Conservation (phyloP, 23 tunicate genomes). For the Phallusia fumigata region DNA sequence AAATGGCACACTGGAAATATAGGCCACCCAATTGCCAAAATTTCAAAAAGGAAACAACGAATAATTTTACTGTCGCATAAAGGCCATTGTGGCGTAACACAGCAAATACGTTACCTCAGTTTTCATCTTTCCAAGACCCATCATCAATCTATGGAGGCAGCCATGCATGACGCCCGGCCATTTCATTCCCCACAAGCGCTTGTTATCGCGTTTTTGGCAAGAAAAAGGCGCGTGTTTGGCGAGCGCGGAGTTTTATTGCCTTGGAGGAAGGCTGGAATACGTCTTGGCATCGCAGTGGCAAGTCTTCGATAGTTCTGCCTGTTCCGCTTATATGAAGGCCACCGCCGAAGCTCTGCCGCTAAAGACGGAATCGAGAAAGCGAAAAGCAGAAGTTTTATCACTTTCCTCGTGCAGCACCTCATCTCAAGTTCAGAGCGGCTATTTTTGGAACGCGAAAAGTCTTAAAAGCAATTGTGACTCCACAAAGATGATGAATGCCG, state of each 20-base stretch:
- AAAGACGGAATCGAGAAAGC: not conserved
- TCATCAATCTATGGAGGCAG: constrained; percentile 2
- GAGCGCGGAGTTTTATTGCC: constrained; percentile 3
- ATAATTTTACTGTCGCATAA: not conserved
- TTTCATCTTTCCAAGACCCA: not conserved
- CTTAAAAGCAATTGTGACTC: not conserved
- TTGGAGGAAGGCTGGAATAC: not conserved
- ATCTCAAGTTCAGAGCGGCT: not conserved
- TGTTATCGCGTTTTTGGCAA: not conserved
- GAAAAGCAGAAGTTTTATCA: not conserved
- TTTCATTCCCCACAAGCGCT: not conserved
- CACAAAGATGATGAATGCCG: constrained; percentile 43
- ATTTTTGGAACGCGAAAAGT: not conserved
- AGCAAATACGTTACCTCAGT: not conserved
- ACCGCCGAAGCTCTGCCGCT: not conserved
- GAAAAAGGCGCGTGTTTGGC: constrained; percentile 11
- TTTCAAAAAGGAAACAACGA: not conserved
- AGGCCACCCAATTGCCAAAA: too few species aligned
- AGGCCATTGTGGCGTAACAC: not conserved
- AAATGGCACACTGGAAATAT: too few species aligned
- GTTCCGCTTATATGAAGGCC: not conserved
- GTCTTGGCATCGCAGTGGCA: not conserved
- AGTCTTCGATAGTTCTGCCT: not conserved
- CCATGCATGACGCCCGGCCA: not conserved
- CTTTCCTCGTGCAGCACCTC: not conserved